These are phyloP conservation scores for Myotis davidii DNA, from an alignment of 2,113 vertebrate genomes.

Conservation along the genomic window DNA sequence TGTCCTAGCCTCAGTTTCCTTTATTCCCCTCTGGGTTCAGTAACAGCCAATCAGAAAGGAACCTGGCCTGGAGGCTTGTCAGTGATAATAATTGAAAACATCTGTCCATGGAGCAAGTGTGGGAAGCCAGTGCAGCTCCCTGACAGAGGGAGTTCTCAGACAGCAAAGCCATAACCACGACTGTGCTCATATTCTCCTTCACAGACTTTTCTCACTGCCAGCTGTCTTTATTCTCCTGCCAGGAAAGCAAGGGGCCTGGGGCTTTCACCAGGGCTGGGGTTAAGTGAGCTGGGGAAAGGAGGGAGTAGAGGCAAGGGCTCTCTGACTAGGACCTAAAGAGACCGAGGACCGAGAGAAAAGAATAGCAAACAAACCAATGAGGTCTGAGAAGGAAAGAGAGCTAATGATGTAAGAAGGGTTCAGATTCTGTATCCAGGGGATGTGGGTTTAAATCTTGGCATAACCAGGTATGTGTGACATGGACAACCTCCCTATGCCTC, in stretches of 20 bases:
- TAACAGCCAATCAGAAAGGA: conserved; percentile 76
- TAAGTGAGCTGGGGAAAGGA: conserved; percentile 71
- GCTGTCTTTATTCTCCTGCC: conserved; percentile 80
- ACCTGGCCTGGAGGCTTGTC: conserved; percentile 79
- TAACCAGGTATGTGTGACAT: neutral
- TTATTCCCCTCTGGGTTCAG: conserved; percentile 74
- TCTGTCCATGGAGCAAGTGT: conserved; percentile 77
- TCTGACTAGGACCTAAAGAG: conserved; percentile 29
- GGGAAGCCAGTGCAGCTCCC: conserved; percentile 72
- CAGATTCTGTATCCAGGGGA: neutral
- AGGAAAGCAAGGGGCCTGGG: conserved; percentile 76
- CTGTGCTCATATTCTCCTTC: conserved; percentile 76
- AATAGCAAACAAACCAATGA: neutral
- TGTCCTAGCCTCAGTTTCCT: conserved; percentile 80
- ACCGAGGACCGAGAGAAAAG: neutral
- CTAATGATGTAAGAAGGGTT: neutral
- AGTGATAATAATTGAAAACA: conserved; percentile 82
- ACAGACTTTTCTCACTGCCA: conserved; percentile 73
- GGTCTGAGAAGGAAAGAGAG: neutral
- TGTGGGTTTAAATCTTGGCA: neutral
- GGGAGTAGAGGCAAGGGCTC: neutral
- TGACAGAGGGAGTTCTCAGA: conserved; percentile 72
- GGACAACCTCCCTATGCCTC: neutral
- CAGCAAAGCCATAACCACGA: conserved; percentile 73
- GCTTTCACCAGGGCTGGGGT: conserved; percentile 73